Evolutionary conservation across 2,113 vertebrate genomes (phyloP), one percentile per base, ranked within the genome.

Genomic region (Glaucidium brasilianum): DNA sequence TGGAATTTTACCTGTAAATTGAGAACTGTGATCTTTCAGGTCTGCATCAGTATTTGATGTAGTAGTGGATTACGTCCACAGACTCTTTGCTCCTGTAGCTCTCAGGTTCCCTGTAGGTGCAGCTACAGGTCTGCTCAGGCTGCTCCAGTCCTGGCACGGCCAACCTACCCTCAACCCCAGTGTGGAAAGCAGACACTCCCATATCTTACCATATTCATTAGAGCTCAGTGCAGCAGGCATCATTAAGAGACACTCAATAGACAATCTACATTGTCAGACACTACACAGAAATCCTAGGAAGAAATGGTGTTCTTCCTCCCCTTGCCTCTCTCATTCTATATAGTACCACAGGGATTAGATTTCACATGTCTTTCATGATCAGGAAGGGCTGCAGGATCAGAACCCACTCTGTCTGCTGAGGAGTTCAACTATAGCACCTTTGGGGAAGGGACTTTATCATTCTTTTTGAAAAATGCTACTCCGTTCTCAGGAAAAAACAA

Each of bases 211-310:
- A 43, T 12, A 8, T 20, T n/a, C 32, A 37, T 1, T 2, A 73
- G 43, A 59, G n/a, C 17, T 76, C 53, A 69, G 45, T 0, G 0
- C 4, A 17, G 26, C 17, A 3, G 1, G 23, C 3, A 3, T 62
- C 60, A 37, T 23, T 13, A 56, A 52, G 37, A 69, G n/a, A 76
- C 8, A 35, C 12, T 53, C 49, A 73, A 39, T 6, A 83, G 9
- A 32, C 5, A 41, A 41, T 22, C 17, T 30, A 3, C 19, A 21
- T 8, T 34, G 20, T 41, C 25, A 63, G 69, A 59, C 15, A 92
- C 3, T 11, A 63, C 10, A 59, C 30, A 59, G 25, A 90, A 60
- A 52, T 25, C 0, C 6, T 13, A 34, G 32, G 25, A 34, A 17
- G n/a, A 91, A 58, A 66, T 1, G 0, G 9, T 56, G 11, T 73